Conservation (phyloP, 2,113 vertebrate species). For the Lontra canadensis region DNA sequence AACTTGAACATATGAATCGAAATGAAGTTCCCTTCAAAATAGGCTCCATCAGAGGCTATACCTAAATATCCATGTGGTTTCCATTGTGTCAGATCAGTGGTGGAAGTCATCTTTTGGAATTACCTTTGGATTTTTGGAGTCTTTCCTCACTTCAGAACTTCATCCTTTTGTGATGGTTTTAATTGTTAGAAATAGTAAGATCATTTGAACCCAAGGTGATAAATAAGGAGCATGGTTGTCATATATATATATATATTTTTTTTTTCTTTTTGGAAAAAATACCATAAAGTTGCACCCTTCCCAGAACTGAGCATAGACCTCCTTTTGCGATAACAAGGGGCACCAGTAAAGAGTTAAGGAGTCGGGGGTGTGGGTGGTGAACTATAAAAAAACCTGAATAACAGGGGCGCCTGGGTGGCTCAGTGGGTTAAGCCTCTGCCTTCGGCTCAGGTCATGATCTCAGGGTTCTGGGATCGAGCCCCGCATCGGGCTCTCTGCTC, state of each 20-base stretch:
- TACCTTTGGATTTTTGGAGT: not conserved
- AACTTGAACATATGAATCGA: not conserved
- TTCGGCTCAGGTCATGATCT: no score
- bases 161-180: not conserved
- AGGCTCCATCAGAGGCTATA: not conserved
- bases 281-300: not conserved
- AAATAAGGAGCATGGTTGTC: not conserved
- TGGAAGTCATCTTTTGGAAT: not conserved
- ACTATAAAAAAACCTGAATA: not conserved
- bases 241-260: no score
- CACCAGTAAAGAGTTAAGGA: not conserved
- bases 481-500: no score
- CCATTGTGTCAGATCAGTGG: not conserved
- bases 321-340: not conserved
- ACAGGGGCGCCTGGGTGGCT: no score
- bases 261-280: not conserved
- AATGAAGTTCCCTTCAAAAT: not conserved
- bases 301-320: not conserved
- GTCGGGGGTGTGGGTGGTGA: not conserved
- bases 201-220: not conserved
- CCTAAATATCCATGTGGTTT: not conserved
- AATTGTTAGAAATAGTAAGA: not conserved
- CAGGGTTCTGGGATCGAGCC: no score
- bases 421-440: no score
- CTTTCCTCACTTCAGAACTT: not conserved